phyloP scores from a whole-genome alignment of 2,797 vertebrate genomes.

The Lepilemur ruficaudatus region DNA sequence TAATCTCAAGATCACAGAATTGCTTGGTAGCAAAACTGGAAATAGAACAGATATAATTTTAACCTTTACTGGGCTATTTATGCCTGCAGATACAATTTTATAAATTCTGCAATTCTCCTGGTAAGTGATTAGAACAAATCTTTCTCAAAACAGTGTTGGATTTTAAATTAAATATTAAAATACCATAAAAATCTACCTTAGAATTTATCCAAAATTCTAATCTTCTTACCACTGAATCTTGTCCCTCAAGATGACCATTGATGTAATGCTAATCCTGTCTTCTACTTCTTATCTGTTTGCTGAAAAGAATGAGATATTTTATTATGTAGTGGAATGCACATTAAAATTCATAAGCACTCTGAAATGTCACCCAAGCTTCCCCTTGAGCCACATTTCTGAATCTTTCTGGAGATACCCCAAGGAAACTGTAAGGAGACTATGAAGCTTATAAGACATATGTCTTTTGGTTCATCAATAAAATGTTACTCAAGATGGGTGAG shows the following conservation, averaged over 20 bases:
- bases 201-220: slow-evolving; percentile 39
- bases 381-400: not conserved
- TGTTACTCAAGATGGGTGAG: not conserved
- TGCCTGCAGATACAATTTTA: not conserved
- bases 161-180: slow-evolving; percentile 61
- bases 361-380: not conserved
- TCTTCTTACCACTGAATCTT: not conserved
- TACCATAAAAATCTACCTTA: not conserved
- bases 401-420: not conserved
- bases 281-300: slow-evolving; percentile 26
- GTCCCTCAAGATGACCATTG: not conserved
- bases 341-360: slow-evolving; percentile 42
- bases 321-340: slow-evolving; percentile 2
- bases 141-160: slow-evolving; percentile 4
- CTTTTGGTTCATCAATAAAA: slow-evolving; percentile 51
- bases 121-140: slow-evolving; percentile 21
- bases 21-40: not conserved
- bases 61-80: not conserved
- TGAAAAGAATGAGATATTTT: slow-evolving; percentile 57
- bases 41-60: slow-evolving; percentile 4
- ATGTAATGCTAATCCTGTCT: not conserved
- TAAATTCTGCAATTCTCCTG: not conserved
- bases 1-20: not conserved
- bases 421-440: not conserved
- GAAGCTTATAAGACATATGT: slow-evolving; percentile 5